phyloP scores from a whole-genome alignment of 2,888 invertebrate species.

The Himalopsyche anomala region DNA sequence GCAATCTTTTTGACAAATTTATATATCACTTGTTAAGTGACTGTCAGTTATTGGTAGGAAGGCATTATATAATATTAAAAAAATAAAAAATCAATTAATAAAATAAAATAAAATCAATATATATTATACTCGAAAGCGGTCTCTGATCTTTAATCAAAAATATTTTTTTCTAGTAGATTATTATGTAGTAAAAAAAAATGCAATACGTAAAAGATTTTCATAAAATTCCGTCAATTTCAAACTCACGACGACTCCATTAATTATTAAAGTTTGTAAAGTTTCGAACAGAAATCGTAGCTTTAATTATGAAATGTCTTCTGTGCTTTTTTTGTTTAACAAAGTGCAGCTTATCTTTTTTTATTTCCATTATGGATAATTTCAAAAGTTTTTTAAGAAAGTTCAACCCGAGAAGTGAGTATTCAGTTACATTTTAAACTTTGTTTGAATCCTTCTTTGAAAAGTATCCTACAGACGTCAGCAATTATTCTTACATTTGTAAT shows the following conservation, averaged over 20 bases:
- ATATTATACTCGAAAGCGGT: too few species aligned
- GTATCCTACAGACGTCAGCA: too few species aligned
- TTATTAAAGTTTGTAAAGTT: slow-evolving; percentile 13
- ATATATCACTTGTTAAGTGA: too few species aligned
- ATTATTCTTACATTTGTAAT: too few species aligned
- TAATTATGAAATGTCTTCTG: slow-evolving; percentile 4
- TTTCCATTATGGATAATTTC: slow-evolving; percentile 18
- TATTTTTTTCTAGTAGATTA: too few species aligned
- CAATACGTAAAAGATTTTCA: background rate
- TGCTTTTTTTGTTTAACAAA: background rate
- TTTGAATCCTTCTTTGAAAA: background rate
- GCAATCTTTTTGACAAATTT: too few species aligned
- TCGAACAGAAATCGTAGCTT: slow-evolving; percentile 2
- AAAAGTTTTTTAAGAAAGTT: slow-evolving; percentile 6
- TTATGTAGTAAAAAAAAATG: too few species aligned
- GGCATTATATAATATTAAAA: too few species aligned
- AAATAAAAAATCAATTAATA: too few species aligned
- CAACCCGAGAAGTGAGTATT: background rate
- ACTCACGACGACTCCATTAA: slow-evolving; percentile 27
- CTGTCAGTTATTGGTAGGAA: too few species aligned
- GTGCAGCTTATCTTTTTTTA: slow-evolving; percentile 32
- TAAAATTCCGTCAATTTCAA: background rate
- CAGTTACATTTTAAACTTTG: background rate
- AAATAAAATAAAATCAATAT: too few species aligned
- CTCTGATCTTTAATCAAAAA: too few species aligned